Percentiles rank a stretch among this genome's conserved stretches.
phyloP scores from a whole-genome alignment of 2,888 invertebrate genomes.

The Apomyelois bistriatella region DNA sequence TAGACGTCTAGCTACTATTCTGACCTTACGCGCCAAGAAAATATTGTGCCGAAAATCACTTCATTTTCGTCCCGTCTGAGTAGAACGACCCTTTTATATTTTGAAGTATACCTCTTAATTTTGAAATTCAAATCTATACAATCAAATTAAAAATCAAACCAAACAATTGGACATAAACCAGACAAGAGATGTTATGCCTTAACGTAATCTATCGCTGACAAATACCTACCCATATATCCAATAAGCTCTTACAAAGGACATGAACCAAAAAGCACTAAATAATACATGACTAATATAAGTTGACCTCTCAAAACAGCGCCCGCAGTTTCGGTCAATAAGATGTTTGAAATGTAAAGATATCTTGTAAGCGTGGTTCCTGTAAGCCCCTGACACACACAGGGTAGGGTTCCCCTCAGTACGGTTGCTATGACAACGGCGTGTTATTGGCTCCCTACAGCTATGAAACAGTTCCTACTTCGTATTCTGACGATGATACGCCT shows the following conservation, averaged over 20 bases:
- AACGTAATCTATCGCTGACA: conserved; percentile 35
- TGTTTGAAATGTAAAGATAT: conserved; percentile 44
- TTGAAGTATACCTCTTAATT: too few relatives aligned
- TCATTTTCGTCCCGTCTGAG: too few relatives aligned
- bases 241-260: conserved; percentile 29
- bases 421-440: conserved; percentile 68
- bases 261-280: conserved; percentile 43
- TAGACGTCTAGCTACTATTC: too few relatives aligned
- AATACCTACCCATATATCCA: conserved; percentile 34
- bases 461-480: conserved; percentile 40
- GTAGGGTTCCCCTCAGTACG: conserved; percentile 54
- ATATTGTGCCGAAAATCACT: too few relatives aligned
- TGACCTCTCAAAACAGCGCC: conserved; percentile 29
- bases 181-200: conserved; percentile 14
- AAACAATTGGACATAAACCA: neutral
- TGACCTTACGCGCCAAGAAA: too few relatives aligned
- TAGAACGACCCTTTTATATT: too few relatives aligned
- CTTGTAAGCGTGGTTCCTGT: conserved; percentile 56
- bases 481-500: conserved; percentile 30
- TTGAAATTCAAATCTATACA: too few relatives aligned
- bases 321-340: conserved; percentile 14
- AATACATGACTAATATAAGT: conserved; percentile 35
- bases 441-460: conserved; percentile 70
- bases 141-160: too few relatives aligned
- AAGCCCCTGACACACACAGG: conserved; percentile 49